Conservation (phyloP, 2,888 invertebrate species). For the Chaetogeoica ovagalla region DNA sequence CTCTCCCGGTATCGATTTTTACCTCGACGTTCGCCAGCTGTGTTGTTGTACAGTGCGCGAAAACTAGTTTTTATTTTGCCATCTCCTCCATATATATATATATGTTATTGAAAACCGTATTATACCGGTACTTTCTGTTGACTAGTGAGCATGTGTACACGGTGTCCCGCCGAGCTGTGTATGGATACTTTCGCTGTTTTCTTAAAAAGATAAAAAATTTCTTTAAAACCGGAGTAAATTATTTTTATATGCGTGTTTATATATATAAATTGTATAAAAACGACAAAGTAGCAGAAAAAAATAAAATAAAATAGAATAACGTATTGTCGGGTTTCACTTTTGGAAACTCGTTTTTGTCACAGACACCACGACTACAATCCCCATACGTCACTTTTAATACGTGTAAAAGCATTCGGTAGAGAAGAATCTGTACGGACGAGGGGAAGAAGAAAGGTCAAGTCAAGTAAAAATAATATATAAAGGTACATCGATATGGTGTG, state of each 20-base stretch:
- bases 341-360: constrained; percentile 42
- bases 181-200: constrained; percentile 42
- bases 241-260: background rate
- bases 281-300: background rate
- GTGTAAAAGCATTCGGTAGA: background rate
- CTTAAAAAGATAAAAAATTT: constrained; percentile 4
- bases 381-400: constrained; percentile 11
- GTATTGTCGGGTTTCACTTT: constrained; percentile 41
- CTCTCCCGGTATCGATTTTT: too few species aligned
- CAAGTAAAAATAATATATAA: background rate
- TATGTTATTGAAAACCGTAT: constrained; percentile 30
- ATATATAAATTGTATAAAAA: background rate
- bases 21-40: too few species aligned
- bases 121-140: background rate
- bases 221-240: constrained; percentile 37
- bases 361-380: background rate
- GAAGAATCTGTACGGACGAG: background rate
- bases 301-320: background rate
- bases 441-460: constrained; percentile 32
- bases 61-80: too few species aligned
- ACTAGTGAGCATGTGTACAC: background rate
- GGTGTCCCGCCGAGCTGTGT: background rate
- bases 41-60: too few species aligned
- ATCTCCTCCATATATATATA: background rate
- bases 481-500: background rate